Evolutionary conservation across 2,888 invertebrate genomes (phyloP).

Genomic region (Watsonalla cultraria): DNA sequence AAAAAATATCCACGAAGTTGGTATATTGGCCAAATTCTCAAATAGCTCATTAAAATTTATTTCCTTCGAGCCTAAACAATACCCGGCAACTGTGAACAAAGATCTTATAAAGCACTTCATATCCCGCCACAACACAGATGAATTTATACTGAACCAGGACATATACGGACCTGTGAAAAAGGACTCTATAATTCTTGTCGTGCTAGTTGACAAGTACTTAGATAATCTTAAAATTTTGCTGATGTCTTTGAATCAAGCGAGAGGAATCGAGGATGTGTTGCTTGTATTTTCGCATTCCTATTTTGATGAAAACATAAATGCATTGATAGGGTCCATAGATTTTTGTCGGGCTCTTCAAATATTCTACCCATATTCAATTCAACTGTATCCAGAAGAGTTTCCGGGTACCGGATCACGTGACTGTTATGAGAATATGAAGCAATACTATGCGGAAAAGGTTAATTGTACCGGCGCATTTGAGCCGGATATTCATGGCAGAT

Average conservation of each 20-base stretch:
- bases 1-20: conserved; percentile 9
- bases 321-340: conserved; percentile 37
- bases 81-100: conserved; percentile 3
- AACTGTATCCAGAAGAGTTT: conserved; percentile 35
- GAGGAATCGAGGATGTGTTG: conserved; percentile 42
- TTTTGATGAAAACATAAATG: conserved; percentile 36
- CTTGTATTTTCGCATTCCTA: conserved; percentile 50
- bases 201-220: conserved; percentile 32
- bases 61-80: conserved; percentile 9
- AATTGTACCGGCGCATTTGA: conserved; percentile 37
- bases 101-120: conserved; percentile 11
- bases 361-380: conserved; percentile 48
- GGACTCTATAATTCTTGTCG: conserved; percentile 38
- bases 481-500: conserved; percentile 40
- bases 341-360: conserved; percentile 51
- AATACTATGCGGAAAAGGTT: conserved; percentile 4
- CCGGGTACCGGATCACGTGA: conserved; percentile 36
- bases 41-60: conserved; percentile 23
- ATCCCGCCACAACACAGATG: conserved; percentile 19
- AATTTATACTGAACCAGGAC: conserved; percentile 34
- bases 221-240: conserved; percentile 37
- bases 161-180: conserved; percentile 29
- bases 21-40: conserved; percentile 18
- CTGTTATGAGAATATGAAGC: conserved; percentile 26
- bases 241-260: conserved; percentile 35